Evolutionary conservation across 35 echinoderm and acorn worm species (phyloP).

Genomic region (Chiridota heheva): DNA sequence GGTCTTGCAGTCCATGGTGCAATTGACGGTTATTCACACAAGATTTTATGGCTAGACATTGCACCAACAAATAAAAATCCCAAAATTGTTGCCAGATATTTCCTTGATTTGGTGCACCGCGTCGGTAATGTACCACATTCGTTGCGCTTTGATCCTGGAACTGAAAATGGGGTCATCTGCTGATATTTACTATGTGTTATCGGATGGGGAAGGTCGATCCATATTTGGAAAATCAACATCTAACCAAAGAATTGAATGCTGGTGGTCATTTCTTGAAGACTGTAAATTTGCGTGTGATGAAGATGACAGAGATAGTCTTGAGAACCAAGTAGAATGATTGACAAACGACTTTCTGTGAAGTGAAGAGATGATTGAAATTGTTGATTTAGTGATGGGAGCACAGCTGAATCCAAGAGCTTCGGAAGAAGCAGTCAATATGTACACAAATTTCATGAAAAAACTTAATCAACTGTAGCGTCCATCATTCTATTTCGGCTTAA

Average conservation of each 20-base stretch:
- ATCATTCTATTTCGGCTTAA: too few relatives aligned
- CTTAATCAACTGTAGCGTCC: too few relatives aligned
- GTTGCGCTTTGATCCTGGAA: neutral
- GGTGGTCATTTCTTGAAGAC: conserved; percentile 41
- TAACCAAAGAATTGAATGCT: conserved; percentile 58
- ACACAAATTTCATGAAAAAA: too few relatives aligned
- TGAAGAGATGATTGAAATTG: neutral
- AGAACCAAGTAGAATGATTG: neutral
- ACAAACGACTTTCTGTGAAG: neutral
- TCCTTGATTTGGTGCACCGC: conserved; percentile 2
- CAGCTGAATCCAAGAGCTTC: neutral
- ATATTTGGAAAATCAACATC: conserved; percentile 38
- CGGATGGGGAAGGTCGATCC: conserved; percentile 3
- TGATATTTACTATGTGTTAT: too few relatives aligned
- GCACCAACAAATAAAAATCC: conserved; percentile 59
- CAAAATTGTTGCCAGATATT: conserved; percentile 30
- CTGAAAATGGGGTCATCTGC: too few relatives aligned
- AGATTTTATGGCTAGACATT: conserved; percentile 56
- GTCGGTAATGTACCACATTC: neutral
- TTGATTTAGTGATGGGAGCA: neutral
- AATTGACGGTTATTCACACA: conserved; percentile 65
- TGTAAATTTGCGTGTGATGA: neutral
- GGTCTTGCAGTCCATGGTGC: conserved; percentile 55
- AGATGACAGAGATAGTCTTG: neutral
- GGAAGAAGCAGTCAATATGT: too few relatives aligned